These are phyloP conservation scores for Mystacornis crossleyi DNA, from an alignment of 2,113 vertebrate genomes.

Conservation along the genomic window DNA sequence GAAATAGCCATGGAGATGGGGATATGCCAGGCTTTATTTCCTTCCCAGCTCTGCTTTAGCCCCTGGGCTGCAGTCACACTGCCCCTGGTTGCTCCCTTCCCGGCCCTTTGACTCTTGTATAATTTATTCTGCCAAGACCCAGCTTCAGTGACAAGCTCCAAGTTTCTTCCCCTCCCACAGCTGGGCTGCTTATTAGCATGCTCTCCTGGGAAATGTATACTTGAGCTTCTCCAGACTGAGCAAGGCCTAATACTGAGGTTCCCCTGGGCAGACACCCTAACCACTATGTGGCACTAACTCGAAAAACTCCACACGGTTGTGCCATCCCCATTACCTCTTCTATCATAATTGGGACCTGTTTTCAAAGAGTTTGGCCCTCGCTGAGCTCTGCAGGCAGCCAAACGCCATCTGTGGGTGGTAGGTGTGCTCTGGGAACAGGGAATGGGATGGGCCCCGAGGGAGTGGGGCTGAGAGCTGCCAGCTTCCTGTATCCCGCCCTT, in stretches of 20 bases:
- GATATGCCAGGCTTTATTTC: not conserved
- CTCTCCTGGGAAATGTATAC: not conserved
- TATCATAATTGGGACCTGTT: not conserved
- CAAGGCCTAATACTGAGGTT: not conserved
- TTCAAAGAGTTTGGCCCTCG: not conserved
- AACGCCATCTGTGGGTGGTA: not conserved
- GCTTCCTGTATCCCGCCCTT: not conserved
- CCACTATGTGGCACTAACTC: fast-evolving
- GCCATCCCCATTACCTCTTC: not conserved
- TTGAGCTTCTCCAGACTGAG: not conserved
- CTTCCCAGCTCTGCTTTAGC: not conserved
- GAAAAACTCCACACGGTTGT: fast-evolving
- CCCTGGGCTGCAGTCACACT: not conserved
- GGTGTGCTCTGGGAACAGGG: conserved; percentile 45
- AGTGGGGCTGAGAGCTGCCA: not conserved
- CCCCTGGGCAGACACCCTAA: not conserved
- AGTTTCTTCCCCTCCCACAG: not conserved
- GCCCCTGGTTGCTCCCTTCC: not conserved
- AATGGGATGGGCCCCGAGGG: not conserved
- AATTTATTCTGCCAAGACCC: not conserved
- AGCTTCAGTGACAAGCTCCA: not conserved
- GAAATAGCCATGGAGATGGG: not conserved
- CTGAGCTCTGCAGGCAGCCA: not conserved
- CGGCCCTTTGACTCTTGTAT: not conserved
- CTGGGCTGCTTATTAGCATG: not conserved